Base-by-base conservation (phyloP, 1,140 invertebrate species). In the Drosophila persimilis region DNA sequence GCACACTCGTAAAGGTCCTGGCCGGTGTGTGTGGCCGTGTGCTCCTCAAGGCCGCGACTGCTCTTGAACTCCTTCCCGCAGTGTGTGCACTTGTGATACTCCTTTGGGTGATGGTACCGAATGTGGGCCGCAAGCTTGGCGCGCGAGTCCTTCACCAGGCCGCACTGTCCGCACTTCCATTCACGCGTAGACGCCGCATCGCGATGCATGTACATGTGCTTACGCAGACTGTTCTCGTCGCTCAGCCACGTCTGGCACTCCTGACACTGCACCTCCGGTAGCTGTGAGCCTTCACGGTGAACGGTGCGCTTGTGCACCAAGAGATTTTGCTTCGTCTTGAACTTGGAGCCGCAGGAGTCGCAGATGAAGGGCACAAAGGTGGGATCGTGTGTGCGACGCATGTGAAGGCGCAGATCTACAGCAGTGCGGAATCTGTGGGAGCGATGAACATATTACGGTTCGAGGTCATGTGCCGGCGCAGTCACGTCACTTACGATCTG, bases 11-110 rank as follows among this genome's bases (percentile, higher is more conserved):
- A 89, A n/a, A 89, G 48, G 55, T 77, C 69, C 44, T 75, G 59
- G 20, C 83, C 85, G 2, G 77, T 84, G 47, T 89, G 85, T 0
- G 77, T 83, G 13, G 85, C 71, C 26, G 79, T 78, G 66, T 89
- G 85, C 31, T 89, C 85, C 20, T 88, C 60, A 6, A 75, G 63
- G n/a, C 72, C 45, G 5, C 57, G 71, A 11, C 62, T 57, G 50
- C 62, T 67, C 43, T 83, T 83, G 47, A 84, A 84, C 15, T 77
- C 66, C 55, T 84, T 84, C 29, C 70, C 72, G 29, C 80, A 84
- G 13, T 75, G 53, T 13, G 75, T 69, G 57, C 80, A 84, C 41
- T 81, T 75, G 39, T 75, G 63, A 11, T 62, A 83, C n/a, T 69
- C 75, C 58, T 81, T 65, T 0, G 60, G 48, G 46, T 83, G 61